Evolutionary conservation across 2,797 vertebrate genomes (phyloP), one percentile per base, ranked within the genome.

Genomic region (Pitangus sulphuratus): DNA sequence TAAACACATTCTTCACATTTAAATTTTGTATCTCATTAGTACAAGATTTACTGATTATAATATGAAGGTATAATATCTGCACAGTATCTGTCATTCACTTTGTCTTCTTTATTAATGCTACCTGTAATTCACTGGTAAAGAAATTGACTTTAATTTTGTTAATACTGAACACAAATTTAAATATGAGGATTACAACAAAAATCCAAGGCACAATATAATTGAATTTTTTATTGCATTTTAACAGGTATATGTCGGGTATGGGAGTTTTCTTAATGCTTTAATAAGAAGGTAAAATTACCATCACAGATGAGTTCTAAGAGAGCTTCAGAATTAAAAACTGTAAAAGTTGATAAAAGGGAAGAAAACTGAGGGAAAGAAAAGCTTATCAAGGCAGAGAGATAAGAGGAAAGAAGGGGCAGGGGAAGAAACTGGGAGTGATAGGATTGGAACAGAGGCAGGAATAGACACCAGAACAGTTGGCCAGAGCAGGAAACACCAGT

Each of bases 1-100:
- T 95, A 95, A 98, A 97, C 51, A 92, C 80, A 94, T 95, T 98
- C 79, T 97, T 98, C 93, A 94, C 90, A 83, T 96, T 95, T 98
- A 97, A 97, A 88, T 97, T 97, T 97, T 97, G 77, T 95, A 75
- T 96, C 97, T 98, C 95, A 97, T 97, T 98, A 97, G 96, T 96
- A 87, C 14, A 53, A 98, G 96, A 98, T 98, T 97, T 98, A 93
- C 88, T 54, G 82, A 96, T 97, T 97, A 8, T 95, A 90, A 94
- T 89, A 82, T 50, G 84, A 97, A 96, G 84, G 70, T 56, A 95
- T 4, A 16, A 51, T 97, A 78, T 96, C 92, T 96, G 76, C 89
- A 93, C 96, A 79, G 39, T 94, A 93, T 84, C 75, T 96, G 81
- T 70, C 91, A 90, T 95, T 96, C 57, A 86, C 84, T 96, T 95